phyloP scores from a whole-genome alignment of 2,888 invertebrate genomes.

The Venusia cambrica region DNA sequence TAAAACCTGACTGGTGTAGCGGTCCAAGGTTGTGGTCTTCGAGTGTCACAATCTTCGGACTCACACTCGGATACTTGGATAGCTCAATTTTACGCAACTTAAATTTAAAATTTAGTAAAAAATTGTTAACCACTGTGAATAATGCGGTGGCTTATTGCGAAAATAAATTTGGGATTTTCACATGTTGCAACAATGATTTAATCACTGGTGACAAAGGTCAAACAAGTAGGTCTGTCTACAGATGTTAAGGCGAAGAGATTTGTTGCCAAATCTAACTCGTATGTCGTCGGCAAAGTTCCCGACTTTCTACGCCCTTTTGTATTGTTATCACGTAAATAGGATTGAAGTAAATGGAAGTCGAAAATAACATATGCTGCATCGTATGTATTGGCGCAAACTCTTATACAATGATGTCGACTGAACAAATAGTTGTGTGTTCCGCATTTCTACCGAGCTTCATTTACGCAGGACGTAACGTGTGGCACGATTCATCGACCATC shows the following conservation, averaged over 20 bases:
- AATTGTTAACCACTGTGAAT: constrained; percentile 39
- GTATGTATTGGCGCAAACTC: constrained; percentile 72
- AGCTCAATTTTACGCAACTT: constrained; percentile 46
- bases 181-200: constrained; percentile 24
- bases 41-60: constrained; percentile 49
- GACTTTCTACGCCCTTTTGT: constrained; percentile 56
- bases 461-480: constrained; percentile 69
- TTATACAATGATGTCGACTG: constrained; percentile 79
- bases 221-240: constrained; percentile 3
- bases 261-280: constrained; percentile 20
- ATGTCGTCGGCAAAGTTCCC: constrained; percentile 30
- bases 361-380: constrained; percentile 74
- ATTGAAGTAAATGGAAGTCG: constrained; percentile 73
- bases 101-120: constrained; percentile 38
- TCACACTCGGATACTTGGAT: constrained; percentile 41
- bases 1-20: constrained; percentile 21
- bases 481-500: constrained; percentile 45
- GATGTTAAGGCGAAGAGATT: constrained; percentile 3
- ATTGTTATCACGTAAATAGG: constrained; percentile 72
- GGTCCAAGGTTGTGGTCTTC: constrained; percentile 44
- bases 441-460: constrained; percentile 78
- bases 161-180: constrained; percentile 33
- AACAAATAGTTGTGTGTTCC: constrained; percentile 79
- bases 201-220: constrained; percentile 20
- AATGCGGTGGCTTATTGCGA: constrained; percentile 39